Conservation (phyloP, 2,113 vertebrate species). For the Indri indri region DNA sequence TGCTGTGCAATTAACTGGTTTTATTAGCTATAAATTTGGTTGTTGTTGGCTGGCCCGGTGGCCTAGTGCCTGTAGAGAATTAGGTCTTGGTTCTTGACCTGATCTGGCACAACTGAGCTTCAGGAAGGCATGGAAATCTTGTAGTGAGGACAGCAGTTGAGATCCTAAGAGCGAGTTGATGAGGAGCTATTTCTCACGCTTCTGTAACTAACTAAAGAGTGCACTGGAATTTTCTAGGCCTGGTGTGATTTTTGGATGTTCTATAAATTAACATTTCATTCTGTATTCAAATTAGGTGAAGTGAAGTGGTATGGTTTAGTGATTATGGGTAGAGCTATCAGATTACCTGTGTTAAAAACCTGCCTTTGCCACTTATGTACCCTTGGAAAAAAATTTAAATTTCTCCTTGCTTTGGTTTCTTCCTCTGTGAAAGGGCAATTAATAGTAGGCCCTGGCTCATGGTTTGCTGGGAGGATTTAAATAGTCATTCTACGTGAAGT, state of each 20-base stretch:
- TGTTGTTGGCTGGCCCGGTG: constrained; percentile 48
- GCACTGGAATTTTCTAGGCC: not conserved
- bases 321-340: not conserved
- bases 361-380: constrained; percentile 4
- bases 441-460: not conserved
- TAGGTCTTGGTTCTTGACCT: constrained; percentile 45
- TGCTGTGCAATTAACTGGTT: constrained; percentile 78
- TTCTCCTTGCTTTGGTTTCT: not conserved
- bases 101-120: not conserved
- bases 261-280: not conserved
- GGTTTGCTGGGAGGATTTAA: constrained; percentile 6
- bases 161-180: not conserved
- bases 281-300: not conserved
- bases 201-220: not conserved
- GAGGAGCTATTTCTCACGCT: not conserved
- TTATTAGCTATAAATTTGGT: constrained; percentile 66
- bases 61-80: constrained; percentile 24
- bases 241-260: not conserved
- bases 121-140: not conserved
- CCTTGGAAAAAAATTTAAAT: not conserved
- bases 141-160: not conserved
- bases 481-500: not conserved
- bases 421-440: not conserved
- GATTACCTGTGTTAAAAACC: not conserved
- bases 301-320: not conserved